Conservation (phyloP, 1,140 invertebrate species). For the Xylocopa sonorina region DNA sequence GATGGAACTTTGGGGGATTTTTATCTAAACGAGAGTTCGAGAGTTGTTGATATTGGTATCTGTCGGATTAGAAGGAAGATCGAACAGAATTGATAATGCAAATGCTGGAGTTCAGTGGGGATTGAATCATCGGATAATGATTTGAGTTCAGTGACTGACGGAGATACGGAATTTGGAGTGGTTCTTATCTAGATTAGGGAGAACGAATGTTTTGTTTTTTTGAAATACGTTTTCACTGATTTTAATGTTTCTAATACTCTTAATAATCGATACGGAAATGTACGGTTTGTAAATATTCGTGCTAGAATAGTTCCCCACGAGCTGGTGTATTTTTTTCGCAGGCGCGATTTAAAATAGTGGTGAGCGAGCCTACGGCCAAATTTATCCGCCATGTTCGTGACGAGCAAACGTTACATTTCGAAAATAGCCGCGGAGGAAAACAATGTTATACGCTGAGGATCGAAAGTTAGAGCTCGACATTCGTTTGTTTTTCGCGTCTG, state of each 20-base stretch:
- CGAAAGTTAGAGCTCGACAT: neutral
- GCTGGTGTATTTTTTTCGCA: neutral
- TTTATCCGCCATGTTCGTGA: neutral
- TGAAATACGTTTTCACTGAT: no score
- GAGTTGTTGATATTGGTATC: no score
- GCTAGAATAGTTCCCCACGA: no score
- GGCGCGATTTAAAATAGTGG: constrained; percentile 16
- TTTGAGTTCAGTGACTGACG: no score
- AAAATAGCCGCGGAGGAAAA: constrained; percentile 14
- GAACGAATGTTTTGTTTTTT: no score
- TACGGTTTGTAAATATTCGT: neutral
- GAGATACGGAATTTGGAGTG: no score
- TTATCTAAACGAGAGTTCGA: no score
- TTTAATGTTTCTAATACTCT: neutral
- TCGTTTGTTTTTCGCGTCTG: neutral
- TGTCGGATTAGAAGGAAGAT: no score
- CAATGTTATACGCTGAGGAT: neutral
- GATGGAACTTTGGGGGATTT: neutral
- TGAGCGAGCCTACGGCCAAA: neutral
- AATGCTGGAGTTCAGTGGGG: no score
- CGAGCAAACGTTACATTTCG: constrained; percentile 6
- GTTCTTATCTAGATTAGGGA: no score
- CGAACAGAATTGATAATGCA: no score
- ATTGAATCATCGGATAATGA: no score
- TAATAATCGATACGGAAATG: neutral